Percentiles rank a stretch among this genome's conserved stretches.
These are phyloP conservation scores for Lysiphlebus fabarum DNA, from an alignment of 1,140 invertebrate genomes.

Conservation along the genomic window DNA sequence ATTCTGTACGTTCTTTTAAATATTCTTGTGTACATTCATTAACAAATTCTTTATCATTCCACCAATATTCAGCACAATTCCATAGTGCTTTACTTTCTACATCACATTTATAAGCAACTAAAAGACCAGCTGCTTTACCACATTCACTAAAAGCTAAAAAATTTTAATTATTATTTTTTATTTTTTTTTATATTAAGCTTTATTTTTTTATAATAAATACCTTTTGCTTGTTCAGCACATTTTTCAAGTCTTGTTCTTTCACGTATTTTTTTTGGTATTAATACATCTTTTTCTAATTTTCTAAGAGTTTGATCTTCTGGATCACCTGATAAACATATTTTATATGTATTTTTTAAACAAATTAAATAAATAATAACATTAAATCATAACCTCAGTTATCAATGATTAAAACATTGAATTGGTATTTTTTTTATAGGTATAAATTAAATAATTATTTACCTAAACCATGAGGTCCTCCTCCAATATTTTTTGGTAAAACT, in stretches of 20 bases:
- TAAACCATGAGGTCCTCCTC: conserved; percentile 58
- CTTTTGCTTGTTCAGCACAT: conserved; percentile 68
- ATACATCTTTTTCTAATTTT: conserved; percentile 78
- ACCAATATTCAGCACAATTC: conserved; percentile 73
- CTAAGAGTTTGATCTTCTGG: conserved; percentile 76
- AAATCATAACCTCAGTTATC: no score
- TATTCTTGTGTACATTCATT: conserved; percentile 75
- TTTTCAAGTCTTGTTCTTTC: conserved; percentile 74
- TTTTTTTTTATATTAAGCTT: background rate
- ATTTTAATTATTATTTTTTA: conserved; percentile 7
- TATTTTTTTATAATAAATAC: conserved; percentile 36
- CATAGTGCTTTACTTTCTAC: conserved; percentile 67
- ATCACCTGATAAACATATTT: conserved; percentile 63
- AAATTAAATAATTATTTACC: conserved; percentile 43
- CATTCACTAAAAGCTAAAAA: conserved; percentile 69
- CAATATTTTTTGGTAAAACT: conserved; percentile 46
- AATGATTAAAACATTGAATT: no score
- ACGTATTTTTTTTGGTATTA: conserved; percentile 82
- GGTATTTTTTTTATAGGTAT: no score
- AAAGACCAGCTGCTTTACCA: conserved; percentile 65
- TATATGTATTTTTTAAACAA: no score
- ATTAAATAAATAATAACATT: no score
- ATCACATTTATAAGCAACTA: conserved; percentile 72
- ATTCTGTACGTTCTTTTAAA: conserved; percentile 76
- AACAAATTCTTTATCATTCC: conserved; percentile 70